These are phyloP conservation scores for Prosapia bicincta DNA, from an alignment of 2,888 invertebrate species.

Conservation along the genomic window DNA sequence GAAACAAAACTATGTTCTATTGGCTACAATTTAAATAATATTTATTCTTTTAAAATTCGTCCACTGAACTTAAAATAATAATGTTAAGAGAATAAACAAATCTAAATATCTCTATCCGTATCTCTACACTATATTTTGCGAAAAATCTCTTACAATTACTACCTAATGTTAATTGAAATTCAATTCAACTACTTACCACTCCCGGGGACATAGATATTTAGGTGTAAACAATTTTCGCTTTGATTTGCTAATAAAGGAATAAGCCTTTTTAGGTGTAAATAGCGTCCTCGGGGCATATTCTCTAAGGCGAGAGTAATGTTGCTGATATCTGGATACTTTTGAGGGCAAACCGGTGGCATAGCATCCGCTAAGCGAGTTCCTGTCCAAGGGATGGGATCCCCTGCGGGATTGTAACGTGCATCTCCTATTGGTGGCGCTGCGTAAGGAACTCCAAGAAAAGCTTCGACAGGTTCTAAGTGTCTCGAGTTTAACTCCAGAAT, in stretches of 20 bases:
- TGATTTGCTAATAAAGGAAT: constrained; percentile 72
- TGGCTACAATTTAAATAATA: too few species aligned
- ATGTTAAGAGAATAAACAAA: too few species aligned
- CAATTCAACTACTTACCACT: constrained; percentile 61
- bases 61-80: too few species aligned
- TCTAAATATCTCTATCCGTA: too few species aligned
- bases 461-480: constrained; percentile 60
- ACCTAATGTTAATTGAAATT: too few species aligned
- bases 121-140: too few species aligned
- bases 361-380: constrained; percentile 71
- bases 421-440: constrained; percentile 51
- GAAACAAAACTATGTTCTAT: too few species aligned
- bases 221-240: constrained; percentile 85
- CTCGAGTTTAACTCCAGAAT: constrained; percentile 59
- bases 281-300: constrained; percentile 63
- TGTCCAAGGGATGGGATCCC: constrained; percentile 54
- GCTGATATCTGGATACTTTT: constrained; percentile 55
- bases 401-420: constrained; percentile 15
- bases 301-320: constrained; percentile 65
- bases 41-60: too few species aligned
- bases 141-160: too few species aligned
- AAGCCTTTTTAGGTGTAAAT: constrained; percentile 68
- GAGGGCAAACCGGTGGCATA: constrained; percentile 77
- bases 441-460: constrained; percentile 82
- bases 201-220: constrained; percentile 87